Conservation (phyloP, 1,140 invertebrate genomes). For the Drosophila equinoxialis region DNA sequence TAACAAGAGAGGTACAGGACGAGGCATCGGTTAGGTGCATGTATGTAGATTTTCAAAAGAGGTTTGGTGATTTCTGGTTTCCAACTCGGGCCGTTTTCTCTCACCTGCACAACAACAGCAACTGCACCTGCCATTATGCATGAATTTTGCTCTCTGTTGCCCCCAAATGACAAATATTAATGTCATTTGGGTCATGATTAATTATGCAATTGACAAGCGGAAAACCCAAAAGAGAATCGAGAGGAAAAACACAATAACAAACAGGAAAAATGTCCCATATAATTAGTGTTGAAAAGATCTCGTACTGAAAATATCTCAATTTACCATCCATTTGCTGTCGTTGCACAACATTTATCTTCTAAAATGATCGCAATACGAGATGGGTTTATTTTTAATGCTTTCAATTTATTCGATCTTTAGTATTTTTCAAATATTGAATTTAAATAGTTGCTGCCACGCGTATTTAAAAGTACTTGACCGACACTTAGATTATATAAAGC, state of each 20-base stretch:
- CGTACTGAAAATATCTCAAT: no score
- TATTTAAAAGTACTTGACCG: no score
- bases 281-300: no score
- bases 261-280: no score
- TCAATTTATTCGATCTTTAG: no score
- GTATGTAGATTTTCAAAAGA: background rate
- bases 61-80: background rate
- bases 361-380: no score
- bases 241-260: background rate
- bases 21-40: background rate
- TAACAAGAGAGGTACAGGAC: background rate
- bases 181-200: slow-evolving; percentile 35
- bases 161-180: slow-evolving; percentile 8
- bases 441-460: no score
- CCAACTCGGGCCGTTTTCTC: background rate
- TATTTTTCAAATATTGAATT: no score
- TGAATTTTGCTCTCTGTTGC: background rate
- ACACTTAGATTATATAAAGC: no score
- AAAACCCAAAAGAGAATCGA: slow-evolving; percentile 4
- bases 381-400: no score
- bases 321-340: no score
- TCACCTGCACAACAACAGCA: background rate
- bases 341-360: no score
- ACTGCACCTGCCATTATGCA: background rate
- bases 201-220: slow-evolving; percentile 25